Conservation (phyloP, 1,140 invertebrate genomes). For the Drosophila sproati region DNA sequence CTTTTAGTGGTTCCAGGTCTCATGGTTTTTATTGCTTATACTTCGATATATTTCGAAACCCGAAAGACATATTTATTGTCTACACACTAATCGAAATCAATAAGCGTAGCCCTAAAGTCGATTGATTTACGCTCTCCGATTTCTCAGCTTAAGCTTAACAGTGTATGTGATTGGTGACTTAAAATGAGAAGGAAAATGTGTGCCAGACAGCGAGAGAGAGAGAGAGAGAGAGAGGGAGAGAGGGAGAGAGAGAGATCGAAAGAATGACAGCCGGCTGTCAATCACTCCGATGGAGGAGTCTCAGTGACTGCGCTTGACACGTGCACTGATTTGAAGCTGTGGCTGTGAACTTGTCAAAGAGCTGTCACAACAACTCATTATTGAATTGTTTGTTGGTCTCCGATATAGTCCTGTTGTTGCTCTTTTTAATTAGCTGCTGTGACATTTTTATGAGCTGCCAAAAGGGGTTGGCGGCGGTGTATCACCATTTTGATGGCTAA, state of each 20-base stretch:
- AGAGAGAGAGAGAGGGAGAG: not conserved
- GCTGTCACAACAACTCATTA: constrained; percentile 58
- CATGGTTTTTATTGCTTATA: too few species aligned
- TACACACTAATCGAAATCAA: not conserved
- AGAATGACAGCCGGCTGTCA: not conserved
- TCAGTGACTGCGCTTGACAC: constrained; percentile 21
- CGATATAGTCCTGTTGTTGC: constrained; percentile 12
- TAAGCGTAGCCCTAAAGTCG: not conserved
- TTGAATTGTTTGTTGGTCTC: constrained; percentile 1
- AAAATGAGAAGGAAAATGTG: not conserved
- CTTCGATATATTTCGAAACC: too few species aligned
- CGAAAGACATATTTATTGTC: too few species aligned
- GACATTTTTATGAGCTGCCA: constrained; percentile 76
- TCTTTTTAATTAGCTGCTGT: constrained; percentile 67
- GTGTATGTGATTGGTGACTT: not conserved
- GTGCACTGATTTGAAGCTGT: constrained; percentile 44
- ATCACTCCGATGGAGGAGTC: not conserved
- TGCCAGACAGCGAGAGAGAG: not conserved
- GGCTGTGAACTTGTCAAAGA: constrained; percentile 46
- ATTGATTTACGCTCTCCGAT: not conserved
- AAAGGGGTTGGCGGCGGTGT: constrained; percentile 50
- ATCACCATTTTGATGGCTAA: constrained; percentile 13
- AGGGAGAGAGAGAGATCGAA: not conserved
- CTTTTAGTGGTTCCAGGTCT: too few species aligned
- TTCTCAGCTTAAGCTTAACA: not conserved